Evolutionary conservation across 1,140 invertebrate species (phyloP), one percentile per base, ranked within the genome.

Genomic region (Drosophila arizonae): DNA sequence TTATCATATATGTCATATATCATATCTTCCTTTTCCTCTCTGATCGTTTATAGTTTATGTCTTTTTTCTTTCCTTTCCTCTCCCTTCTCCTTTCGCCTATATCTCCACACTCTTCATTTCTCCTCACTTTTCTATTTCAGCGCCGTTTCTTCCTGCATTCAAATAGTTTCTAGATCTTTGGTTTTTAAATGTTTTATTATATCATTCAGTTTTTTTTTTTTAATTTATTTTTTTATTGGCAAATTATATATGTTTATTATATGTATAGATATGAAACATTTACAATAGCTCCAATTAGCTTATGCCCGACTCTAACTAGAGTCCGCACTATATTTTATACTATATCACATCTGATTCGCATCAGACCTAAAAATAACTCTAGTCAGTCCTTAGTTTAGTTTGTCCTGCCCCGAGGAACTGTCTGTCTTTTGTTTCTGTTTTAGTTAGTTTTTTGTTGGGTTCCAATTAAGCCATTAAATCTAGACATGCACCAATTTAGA

Each of bases 401-500:
- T 17, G 8, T 45, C 8, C 4, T 13, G 56, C 56, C 56, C 46
- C 45, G 26, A 15, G 43, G 39, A 30, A 4, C 50, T 50, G 17
- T 50, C 48, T n/a, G 50, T 24, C 11, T 30, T n/a, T 26, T 57
- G 6, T 26, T 10, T 4, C 4, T 26, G 6, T n/a, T 56, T 56
- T 26, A 21, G 3, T 30, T 28, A 45, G 11, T 24, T 43, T 50
- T 33, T 64, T 51, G 24, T 52, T 39, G 39, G 30, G 21, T 43
- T 13, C 82, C 82, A 86, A 86, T 86, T 86, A 86, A 82, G 77
- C 84, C 79, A 87, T 87, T 82, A 87, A 88, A 88, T 87, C 79
- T 87, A 87, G 82, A 87, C 82, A 87, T 87, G 82, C 72, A 82
- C 84, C 82, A 88, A 88, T 88, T 88, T 88, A 88, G 85, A 80